Base-by-base conservation (phyloP, 1,140 invertebrate species). In the Drosophila funebris region DNA sequence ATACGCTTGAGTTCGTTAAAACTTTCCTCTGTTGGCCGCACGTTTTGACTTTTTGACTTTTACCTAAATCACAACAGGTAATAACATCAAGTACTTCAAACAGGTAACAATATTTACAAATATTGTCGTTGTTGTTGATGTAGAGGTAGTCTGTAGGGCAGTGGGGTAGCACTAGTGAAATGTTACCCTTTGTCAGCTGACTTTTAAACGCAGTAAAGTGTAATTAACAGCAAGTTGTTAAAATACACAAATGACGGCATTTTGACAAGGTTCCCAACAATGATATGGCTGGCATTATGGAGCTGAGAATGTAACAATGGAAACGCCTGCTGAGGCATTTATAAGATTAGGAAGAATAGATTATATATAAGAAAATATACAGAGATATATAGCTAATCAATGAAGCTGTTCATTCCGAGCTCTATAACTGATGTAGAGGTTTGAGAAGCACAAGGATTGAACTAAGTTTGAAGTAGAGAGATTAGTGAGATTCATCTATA, bases 211-310 rank as follows among this genome's bases (percentile, higher is more conserved):
- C 44, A 50, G 37, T 44, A 24, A 22, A 54, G 11, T 60, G 29
- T 37, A 53, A 70, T 70, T 70, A 70, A 62, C 67, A 70, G 31
- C 18, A 20, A n/a, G 16, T 44, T 56, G 67, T 54, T 54, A 70
- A 70, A 54, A 63, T 31, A 31, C 31, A 20, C 53, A 67, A 24
- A 39, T 52, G 44, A 33, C 41, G 14, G 29, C 39, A 46, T 9
- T 68, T 68, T 31, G 24, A 16, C n/a, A 58, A 58, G 9, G 14
- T 13, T 50, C 14, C 11, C 24, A 60, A 39, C 29, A 22, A 52
- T 29, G 8, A 27, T 41, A 37, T 57, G 8, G 14, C 14, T 14
- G 11, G 0, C n/a, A 7, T 24, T 46, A 7, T 8, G 13, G 14
- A 43, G 33, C 39, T 18, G 11, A 27, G 13, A 29, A 27, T 22